Evolutionary conservation across 2,888 invertebrate species (phyloP), one percentile per base, ranked within the genome.

Genomic region (Augiades crinisus): DNA sequence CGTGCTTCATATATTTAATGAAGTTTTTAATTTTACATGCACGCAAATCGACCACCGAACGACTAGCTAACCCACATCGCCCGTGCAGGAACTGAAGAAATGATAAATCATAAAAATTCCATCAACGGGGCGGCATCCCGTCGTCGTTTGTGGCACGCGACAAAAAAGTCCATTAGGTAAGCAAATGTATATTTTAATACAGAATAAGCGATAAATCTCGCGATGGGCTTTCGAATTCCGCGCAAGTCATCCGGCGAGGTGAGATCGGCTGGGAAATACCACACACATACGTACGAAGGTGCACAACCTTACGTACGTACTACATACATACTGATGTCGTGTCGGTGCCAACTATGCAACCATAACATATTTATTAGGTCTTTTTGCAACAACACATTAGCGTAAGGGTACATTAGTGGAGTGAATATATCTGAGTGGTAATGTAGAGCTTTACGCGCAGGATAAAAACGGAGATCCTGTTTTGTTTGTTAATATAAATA

Each of bases 161-260:
- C 84, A 84, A 86, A 87, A 86, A 87, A 84, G 72, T 72, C 78
- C 83, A 86, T 86, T 86, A 83, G 73, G 75, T 78, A 87, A 81
- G 81, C 82, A 84, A 85, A 84, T 84, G 83, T 85, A 83, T 86
- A 86, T 86, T 84, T 87, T 82, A 86, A 87, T 84, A 81, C 79
- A 84, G 83, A 87, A 86, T 85, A 83, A 81, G 83, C 87, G 79
- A 89, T 88, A 87, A 88, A 89, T 89, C 87, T 86, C 79, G 76
- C 75, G 78, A 82, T 86, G 88, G 84, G 88, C 88, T 89, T 89
- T 88, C 88, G 81, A 89, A 89, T 88, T 87, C 88, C 88, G 78
- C 84, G 78, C 86, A 84, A 86, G 85, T 82, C 82, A 85, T 75
- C 81, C 78, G 78, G 71, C 84, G 80, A 84, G 86, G 84, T 85